A percentile compares a stretch with the other conserved stretches of the same genome.
phyloP scores from a whole-genome alignment of 2,797 vertebrate genomes.

The Argya squamiceps region DNA sequence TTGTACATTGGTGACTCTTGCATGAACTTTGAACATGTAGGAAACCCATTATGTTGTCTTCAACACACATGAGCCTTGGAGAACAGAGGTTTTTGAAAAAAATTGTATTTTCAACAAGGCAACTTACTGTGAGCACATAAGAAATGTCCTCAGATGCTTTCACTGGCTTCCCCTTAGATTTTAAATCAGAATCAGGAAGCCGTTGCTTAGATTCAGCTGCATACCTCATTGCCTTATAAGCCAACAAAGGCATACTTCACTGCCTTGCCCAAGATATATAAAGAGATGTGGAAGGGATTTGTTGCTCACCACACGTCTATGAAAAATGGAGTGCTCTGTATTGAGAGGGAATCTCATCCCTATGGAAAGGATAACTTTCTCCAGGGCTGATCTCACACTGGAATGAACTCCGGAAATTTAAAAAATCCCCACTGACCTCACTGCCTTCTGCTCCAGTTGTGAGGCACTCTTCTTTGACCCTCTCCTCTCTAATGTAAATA shows the following conservation, averaged over 20 bases:
- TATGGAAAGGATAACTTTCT: neutral
- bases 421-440: constrained; percentile 25
- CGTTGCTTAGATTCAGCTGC: neutral
- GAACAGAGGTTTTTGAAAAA: neutral
- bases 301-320: neutral
- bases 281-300: neutral
- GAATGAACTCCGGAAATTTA: constrained; percentile 10
- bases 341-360: neutral
- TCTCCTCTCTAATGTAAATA: constrained; percentile 12
- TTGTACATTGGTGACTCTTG: neutral
- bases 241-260: neutral
- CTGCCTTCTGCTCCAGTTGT: constrained; percentile 24
- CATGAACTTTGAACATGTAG: neutral
- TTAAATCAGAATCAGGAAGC: neutral
- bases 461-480: constrained; percentile 6
- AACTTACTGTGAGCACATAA: neutral
- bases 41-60: neutral
- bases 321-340: neutral
- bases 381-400: constrained; percentile 2
- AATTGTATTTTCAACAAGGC: neutral
- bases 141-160: neutral
- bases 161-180: neutral
- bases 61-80: neutral
- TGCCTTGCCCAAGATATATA: neutral
- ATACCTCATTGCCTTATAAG: neutral